Base-by-base conservation (phyloP, 2,888 invertebrate genomes). In the Tuberolachnus salignus region DNA sequence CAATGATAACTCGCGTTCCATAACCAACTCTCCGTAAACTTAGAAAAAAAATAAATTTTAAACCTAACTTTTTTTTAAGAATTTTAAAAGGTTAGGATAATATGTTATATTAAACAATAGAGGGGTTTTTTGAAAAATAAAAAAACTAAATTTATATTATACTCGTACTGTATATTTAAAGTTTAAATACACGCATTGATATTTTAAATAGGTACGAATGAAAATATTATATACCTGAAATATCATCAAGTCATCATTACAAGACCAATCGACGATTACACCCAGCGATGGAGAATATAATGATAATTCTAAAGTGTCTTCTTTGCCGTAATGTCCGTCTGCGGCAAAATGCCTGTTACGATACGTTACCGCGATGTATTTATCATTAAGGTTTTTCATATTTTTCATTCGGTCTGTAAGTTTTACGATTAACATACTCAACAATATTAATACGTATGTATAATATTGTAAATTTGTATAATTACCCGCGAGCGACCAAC, bases 1-100 rank as follows among this genome's bases (percentile, higher is more conserved):
- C 78, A 69, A 23, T 69, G 78, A n/a, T 78, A 78, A 51, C 78
- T 78, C 8, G 59, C 9, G 3, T 51, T 78, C 78, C 69, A 78
- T 23, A 67, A 16, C 59, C 67, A 69, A 34, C n/a, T 78, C 11
- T 59, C 67, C 34, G 59, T 34, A 59, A 69, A 69, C 78, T 75
- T 44, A 1, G 46, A 16, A 61, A n/a, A 19, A 49, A 16, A 10
- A 23, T 46, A 34, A 34, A 34, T 6, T 34, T 34, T 34, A 34
- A 34, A n/a, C n/a, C n/a, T n/a, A n/a, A n/a, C n/a, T n/a, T n/a
- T n/a, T n/a, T n/a, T n/a, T n/a, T n/a, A n/a, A n/a, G n/a, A n/a
- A n/a, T n/a, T n/a, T n/a, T n/a, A n/a, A n/a, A n/a, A n/a, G n/a
- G n/a, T n/a, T n/a, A n/a, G n/a, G n/a, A n/a, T n/a, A n/a, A n/a